phyloP scores from a whole-genome alignment of 2,797 vertebrate genomes.

The Dryobates pubescens region DNA sequence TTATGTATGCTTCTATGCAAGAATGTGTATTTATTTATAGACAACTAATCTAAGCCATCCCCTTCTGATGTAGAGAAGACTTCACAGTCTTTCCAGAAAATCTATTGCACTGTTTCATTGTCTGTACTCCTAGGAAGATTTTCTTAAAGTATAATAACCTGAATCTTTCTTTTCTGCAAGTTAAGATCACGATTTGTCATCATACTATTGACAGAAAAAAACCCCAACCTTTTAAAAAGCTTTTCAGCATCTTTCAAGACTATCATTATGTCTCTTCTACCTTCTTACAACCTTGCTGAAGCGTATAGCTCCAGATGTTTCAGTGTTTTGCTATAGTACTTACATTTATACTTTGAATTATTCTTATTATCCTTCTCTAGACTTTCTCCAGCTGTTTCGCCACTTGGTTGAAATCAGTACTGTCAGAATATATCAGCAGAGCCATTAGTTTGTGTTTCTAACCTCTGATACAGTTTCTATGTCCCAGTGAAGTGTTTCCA shows the following conservation, averaged over 20 bases:
- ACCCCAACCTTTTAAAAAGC: background rate
- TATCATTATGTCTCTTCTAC: background rate
- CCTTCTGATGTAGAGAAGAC: background rate
- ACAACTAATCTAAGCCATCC: background rate
- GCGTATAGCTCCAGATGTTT: background rate
- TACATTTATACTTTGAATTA: background rate
- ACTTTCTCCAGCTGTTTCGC: background rate
- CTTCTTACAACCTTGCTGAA: background rate
- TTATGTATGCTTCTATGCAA: background rate
- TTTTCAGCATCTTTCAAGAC: background rate
- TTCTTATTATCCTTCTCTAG: background rate
- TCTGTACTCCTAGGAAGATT: background rate
- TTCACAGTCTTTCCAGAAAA: background rate
- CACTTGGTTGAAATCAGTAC: background rate
- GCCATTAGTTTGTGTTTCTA: background rate
- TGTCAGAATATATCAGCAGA: background rate
- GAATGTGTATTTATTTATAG: background rate
- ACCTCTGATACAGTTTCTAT: background rate
- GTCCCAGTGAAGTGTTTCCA: background rate
- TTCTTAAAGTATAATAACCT: background rate
- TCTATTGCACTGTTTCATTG: background rate
- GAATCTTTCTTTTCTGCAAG: background rate
- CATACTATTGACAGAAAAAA: background rate
- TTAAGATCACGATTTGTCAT: background rate
- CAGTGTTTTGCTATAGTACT: background rate